phyloP scores from a whole-genome alignment of 37 sponge, comb jelly and placozoan species.

The Beroe ovata region DNA sequence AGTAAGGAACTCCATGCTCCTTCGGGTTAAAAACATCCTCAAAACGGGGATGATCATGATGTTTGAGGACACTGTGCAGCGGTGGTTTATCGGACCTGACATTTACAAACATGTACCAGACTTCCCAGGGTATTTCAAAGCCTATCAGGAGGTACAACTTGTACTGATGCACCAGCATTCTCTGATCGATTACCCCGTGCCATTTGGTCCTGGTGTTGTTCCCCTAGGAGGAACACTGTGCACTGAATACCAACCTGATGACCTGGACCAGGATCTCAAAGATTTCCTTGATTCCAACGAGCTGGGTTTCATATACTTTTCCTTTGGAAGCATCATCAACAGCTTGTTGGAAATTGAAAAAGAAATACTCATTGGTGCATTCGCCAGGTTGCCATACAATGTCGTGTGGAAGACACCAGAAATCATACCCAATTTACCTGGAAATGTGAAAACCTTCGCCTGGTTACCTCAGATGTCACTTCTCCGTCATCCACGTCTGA shows the following conservation, averaged over 20 bases:
- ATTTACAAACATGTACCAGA: constrained; percentile 46
- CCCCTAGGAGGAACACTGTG: constrained; percentile 27
- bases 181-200: background rate
- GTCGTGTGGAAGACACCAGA: constrained; percentile 10
- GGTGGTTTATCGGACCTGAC: constrained; percentile 1
- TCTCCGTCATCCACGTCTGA: constrained; percentile 23
- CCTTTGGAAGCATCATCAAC: background rate
- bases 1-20: background rate
- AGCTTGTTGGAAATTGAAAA: constrained; percentile 11
- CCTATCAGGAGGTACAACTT: constrained; percentile 2
- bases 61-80: background rate
- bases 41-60: background rate
- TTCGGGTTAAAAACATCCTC: constrained; percentile 23
- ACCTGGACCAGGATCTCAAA: background rate
- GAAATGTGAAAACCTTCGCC: constrained; percentile 25
- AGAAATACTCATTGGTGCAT: constrained; percentile 33
- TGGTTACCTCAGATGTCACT: constrained; percentile 39
- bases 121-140: background rate
- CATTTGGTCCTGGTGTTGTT: constrained; percentile 53
- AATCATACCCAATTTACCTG: background rate
- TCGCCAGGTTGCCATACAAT: constrained; percentile 11
- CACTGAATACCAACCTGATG: constrained; percentile 14
- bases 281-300: constrained; percentile 12
- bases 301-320: constrained; percentile 11
- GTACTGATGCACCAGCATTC: constrained; percentile 53